phyloP scores from a whole-genome alignment of 92 coral and sea anemone genomes.

The Ricordea florida region DNA sequence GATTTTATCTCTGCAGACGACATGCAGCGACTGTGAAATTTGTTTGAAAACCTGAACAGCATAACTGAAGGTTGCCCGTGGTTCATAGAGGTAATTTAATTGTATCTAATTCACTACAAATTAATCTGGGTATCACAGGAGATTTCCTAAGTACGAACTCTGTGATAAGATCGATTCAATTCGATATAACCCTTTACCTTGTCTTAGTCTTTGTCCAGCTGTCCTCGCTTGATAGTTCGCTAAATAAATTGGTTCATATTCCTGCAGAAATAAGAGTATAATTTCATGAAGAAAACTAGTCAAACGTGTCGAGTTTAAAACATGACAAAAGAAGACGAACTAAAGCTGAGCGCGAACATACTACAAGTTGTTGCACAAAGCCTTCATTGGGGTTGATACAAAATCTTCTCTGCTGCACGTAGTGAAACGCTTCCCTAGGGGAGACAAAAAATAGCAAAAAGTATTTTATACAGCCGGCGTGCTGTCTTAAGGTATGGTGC shows the following conservation, averaged over 20 bases:
- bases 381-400: slow-evolving; percentile 99
- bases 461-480: background rate
- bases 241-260: slow-evolving; percentile 97
- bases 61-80: too few relatives aligned
- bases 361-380: slow-evolving; percentile 93
- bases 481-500: too few relatives aligned
- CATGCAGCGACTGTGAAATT: background rate
- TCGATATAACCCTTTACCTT: background rate
- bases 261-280: slow-evolving; percentile 66
- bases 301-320: too few relatives aligned
- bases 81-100: too few relatives aligned
- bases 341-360: slow-evolving; percentile 11
- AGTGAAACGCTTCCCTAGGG: slow-evolving; percentile 89
- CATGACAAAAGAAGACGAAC: background rate
- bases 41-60: background rate
- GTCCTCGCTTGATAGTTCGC: slow-evolving; percentile 89
- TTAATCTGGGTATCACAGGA: too few relatives aligned
- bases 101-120: too few relatives aligned
- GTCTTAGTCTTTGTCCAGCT: slow-evolving; percentile 38
- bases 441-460: background rate
- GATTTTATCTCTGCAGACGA: too few relatives aligned
- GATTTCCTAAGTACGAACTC: too few relatives aligned
- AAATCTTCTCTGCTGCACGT: slow-evolving; percentile 94
- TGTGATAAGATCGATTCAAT: too few relatives aligned
- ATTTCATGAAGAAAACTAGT: too few relatives aligned